These are phyloP conservation scores for Popillia japonica DNA, from an alignment of 1,140 invertebrate genomes.

Conservation along the genomic window DNA sequence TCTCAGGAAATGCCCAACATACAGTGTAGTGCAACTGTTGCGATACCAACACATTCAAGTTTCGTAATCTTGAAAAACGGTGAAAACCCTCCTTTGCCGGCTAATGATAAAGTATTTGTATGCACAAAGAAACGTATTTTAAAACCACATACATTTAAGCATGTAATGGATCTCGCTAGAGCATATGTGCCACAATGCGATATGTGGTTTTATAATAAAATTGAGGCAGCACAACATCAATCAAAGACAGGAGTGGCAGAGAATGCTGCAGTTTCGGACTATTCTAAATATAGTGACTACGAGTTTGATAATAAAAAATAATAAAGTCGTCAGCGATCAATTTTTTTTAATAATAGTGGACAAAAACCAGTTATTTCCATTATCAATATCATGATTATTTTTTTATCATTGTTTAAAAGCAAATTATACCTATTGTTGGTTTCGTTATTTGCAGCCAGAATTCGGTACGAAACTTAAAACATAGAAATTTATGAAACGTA, in stretches of 20 bases:
- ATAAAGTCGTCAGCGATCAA: background rate
- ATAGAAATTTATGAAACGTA: too few species aligned
- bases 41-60: background rate
- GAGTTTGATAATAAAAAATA: background rate
- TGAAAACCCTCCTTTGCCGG: background rate
- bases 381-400: background rate
- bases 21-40: background rate
- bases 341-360: background rate
- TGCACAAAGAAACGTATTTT: slow-evolving; percentile 20
- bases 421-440: background rate
- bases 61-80: slow-evolving; percentile 23
- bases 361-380: background rate
- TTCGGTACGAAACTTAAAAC: too few species aligned
- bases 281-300: background rate
- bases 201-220: slow-evolving; percentile 34
- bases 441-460: background rate
- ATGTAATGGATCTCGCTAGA: slow-evolving; percentile 20
- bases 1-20: slow-evolving; percentile 2
- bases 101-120: background rate
- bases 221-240: background rate
- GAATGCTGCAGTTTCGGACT: background rate
- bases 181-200: background rate
- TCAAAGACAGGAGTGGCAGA: background rate
- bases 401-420: background rate
- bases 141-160: slow-evolving; percentile 25